Conservation (phyloP, 2,797 vertebrate genomes). For the Onychomys leucogaster region DNA sequence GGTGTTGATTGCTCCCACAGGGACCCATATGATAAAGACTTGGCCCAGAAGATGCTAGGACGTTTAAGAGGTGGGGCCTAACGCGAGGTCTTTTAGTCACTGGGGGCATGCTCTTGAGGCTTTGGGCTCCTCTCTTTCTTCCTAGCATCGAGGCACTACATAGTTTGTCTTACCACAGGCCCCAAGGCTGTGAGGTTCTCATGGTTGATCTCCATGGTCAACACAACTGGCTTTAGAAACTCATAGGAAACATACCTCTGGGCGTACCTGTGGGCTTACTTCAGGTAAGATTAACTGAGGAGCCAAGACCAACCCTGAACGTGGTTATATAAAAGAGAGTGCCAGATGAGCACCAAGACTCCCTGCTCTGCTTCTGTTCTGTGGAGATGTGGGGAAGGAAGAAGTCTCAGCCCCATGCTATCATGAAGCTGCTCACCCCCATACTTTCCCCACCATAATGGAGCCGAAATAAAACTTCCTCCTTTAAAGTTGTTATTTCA, state of each 20-base stretch:
- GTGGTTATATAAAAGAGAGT: neutral
- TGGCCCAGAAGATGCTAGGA: neutral
- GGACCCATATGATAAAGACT: neutral
- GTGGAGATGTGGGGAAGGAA: neutral
- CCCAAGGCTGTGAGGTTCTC: neutral
- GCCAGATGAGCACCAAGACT: neutral
- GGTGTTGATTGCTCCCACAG: neutral
- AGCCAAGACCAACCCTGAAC: neutral
- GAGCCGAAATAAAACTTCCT: neutral
- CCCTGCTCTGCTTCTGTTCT: neutral
- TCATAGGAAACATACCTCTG: neutral
- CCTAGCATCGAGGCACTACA: neutral
- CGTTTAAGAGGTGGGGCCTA: neutral
- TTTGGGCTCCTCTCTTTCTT: neutral
- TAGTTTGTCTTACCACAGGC: neutral
- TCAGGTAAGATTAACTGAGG: neutral
- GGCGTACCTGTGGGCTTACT: neutral
- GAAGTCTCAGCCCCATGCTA: neutral
- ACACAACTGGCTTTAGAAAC: neutral
- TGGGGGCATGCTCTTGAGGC: neutral
- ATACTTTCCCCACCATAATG: neutral
- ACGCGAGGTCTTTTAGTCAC: neutral
- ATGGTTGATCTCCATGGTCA: neutral
- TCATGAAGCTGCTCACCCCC: fast-evolving
- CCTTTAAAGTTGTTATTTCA: neutral